Conservation (phyloP, 2,797 vertebrate genomes). For the Pipistrellus pygmaeus region DNA sequence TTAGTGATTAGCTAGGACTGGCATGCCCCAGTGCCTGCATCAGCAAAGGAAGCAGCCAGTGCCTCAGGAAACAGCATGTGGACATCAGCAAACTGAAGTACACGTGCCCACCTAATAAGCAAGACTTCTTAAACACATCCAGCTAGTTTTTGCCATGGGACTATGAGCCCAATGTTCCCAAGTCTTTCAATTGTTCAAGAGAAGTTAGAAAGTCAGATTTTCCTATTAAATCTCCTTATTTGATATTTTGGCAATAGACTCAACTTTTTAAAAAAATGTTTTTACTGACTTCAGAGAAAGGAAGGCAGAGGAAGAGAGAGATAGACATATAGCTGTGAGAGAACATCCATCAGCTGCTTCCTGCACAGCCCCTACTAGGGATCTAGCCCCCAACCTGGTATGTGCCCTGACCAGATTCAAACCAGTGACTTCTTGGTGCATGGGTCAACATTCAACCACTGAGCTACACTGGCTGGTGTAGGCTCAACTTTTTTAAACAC, state of each 20-base stretch:
- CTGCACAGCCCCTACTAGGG: too few species aligned
- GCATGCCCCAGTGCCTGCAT: neutral
- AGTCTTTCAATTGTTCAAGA: neutral
- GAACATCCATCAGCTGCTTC: too few species aligned
- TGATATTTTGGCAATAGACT: conserved; percentile 4
- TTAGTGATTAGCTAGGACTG: neutral
- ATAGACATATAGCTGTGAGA: too few species aligned
- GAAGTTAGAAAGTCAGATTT: conserved; percentile 18
- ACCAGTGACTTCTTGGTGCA: too few species aligned
- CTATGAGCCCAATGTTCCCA: neutral
- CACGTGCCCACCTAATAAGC: neutral
- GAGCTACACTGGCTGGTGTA: too few species aligned
- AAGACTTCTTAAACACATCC: neutral
- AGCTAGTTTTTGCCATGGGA: neutral
- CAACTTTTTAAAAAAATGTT: neutral
- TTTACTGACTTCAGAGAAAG: too few species aligned
- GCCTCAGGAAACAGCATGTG: neutral
- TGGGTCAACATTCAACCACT: too few species aligned
- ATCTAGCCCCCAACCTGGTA: too few species aligned
- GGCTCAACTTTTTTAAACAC: neutral
- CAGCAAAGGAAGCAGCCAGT: neutral
- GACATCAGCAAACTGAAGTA: neutral
- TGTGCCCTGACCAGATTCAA: too few species aligned
- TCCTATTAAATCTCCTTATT: neutral
- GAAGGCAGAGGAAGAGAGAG: too few species aligned